A percentile compares a stretch with the other conserved stretches of the same genome.
Evolutionary conservation across 92 coral and sea anemone species (phyloP).

Genomic region (Bergia puertoricense): DNA sequence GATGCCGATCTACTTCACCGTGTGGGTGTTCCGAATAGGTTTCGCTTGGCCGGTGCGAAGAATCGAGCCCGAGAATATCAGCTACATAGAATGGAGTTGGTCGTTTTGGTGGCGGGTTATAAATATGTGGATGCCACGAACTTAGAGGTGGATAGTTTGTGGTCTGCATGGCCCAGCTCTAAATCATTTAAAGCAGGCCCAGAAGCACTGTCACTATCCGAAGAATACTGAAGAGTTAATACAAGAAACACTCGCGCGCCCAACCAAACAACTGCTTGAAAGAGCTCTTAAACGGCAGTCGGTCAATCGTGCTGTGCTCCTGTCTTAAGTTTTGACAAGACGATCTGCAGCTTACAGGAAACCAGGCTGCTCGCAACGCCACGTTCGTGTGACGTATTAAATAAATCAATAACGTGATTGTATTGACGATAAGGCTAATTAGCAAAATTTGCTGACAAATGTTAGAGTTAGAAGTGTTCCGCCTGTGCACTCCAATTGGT

Average conservation of each 20-base stretch:
- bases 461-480: constrained; percentile 65
- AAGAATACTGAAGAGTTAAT: background rate
- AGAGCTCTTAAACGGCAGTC: constrained; percentile 30
- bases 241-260: constrained; percentile 6
- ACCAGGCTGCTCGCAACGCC: constrained; percentile 79
- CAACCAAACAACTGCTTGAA: constrained; percentile 23
- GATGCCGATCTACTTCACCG: constrained; percentile 40
- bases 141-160: constrained; percentile 58
- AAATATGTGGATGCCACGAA: constrained; percentile 98
- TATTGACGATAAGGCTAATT: constrained; percentile 99
- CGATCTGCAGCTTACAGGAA: constrained; percentile 61
- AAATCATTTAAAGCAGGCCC: constrained; percentile 7
- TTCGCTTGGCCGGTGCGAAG: constrained; percentile 66
- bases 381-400: constrained; percentile 88
- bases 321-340: constrained; percentile 65
- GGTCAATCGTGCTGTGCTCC: constrained; percentile 43
- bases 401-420: constrained; percentile 99
- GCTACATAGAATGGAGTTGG: constrained; percentile 98
- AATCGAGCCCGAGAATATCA: constrained; percentile 85
- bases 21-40: constrained; percentile 25
- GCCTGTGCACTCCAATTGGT: constrained; percentile 63
- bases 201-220: background rate
- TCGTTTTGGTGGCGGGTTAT: constrained; percentile 82
- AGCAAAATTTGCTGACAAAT: constrained; percentile 98
- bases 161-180: constrained; percentile 28